Base-by-base conservation (phyloP, 2,888 invertebrate genomes). In the Acanthoscelides obtectus region DNA sequence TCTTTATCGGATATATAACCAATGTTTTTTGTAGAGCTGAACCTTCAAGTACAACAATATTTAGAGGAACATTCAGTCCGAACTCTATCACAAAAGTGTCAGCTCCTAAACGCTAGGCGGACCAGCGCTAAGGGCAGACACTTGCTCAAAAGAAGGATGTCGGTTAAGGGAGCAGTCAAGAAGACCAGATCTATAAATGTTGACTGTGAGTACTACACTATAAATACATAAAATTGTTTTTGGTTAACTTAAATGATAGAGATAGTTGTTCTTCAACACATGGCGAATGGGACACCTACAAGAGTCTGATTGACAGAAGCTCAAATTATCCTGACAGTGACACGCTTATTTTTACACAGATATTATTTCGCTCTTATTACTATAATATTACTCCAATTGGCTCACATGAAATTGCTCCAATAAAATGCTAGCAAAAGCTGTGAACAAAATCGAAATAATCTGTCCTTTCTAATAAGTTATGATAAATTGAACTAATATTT, bases 101-200 rank as follows among this genome's bases (percentile, higher is more conserved):
- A 89, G 76, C 88, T 93, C 68, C 85, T 94, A 72, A 88, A 90
- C 76, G 83, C 87, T 4, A 87, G 89, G 8, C 86, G 88, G 22
- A 82, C 87, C 0, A 88, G 87, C 70, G 81, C 85, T 0, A 86
- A 89, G 21, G 88, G 90, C 67, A 88, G 89, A 63, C 86, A 88
- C 72, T 80, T 76, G 25, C 45, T 45, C 45, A 89, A 91, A 67
- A 88, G 95, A 0, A 90, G 92, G 81, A 93, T 96, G 92, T 96
- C 95, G 0, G 94, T 97, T 21, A 92, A 93, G 80, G 98, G 98
- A 70, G 96, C 97, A 66, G 96, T 98, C 73, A 94, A 95, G 86
- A 94, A 97, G 83, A 97, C 97, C 0, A 88, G 97, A 77, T 96
- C 97, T 17, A 98, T 98, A 75, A 95, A 95, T 81, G 93, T 96